Conservation (phyloP, 1,140 invertebrate species). For the Gryon sp. region DNA sequence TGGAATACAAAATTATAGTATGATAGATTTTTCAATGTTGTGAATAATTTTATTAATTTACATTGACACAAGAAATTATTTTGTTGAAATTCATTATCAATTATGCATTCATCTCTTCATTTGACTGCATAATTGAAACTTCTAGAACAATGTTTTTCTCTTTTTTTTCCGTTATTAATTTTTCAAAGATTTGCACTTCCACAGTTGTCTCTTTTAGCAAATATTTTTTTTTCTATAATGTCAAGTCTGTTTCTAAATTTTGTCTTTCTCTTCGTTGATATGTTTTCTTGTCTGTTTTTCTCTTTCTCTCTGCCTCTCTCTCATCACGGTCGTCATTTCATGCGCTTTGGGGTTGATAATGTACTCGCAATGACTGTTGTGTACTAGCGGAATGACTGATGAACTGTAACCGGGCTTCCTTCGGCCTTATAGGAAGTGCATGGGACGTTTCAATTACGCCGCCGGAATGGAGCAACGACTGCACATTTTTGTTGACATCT, state of each 20-base stretch:
- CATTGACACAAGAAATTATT: too few species aligned
- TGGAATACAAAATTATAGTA: too few species aligned
- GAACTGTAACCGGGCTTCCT: conserved; percentile 73
- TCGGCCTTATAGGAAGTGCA: conserved; percentile 69
- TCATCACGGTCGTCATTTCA: conserved; percentile 55
- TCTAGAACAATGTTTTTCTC: conserved; percentile 30
- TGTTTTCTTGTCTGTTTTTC: conserved; percentile 5
- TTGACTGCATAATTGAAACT: too few species aligned
- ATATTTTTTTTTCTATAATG: conserved; percentile 2
- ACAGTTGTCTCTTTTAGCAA: too few species aligned
- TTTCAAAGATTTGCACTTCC: too few species aligned
- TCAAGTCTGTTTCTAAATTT: conserved; percentile 13
- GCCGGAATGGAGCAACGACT: conserved; percentile 25
- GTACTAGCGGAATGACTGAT: conserved; percentile 74
- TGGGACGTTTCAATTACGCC: conserved; percentile 75
- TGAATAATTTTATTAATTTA: too few species aligned
- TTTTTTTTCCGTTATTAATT: conserved; percentile 2
- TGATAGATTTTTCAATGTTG: too few species aligned
- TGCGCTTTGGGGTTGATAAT: conserved; percentile 71
- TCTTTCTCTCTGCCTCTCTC: conserved; percentile 45
- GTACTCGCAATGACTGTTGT: conserved; percentile 70
- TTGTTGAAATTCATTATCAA: too few species aligned
- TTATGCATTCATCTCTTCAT: too few species aligned
- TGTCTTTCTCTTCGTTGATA: conserved; percentile 1
- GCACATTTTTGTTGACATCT: conserved; percentile 41